phyloP scores from a whole-genome alignment of 2,797 vertebrate species.

The Pseudomugil gertrudae region DNA sequence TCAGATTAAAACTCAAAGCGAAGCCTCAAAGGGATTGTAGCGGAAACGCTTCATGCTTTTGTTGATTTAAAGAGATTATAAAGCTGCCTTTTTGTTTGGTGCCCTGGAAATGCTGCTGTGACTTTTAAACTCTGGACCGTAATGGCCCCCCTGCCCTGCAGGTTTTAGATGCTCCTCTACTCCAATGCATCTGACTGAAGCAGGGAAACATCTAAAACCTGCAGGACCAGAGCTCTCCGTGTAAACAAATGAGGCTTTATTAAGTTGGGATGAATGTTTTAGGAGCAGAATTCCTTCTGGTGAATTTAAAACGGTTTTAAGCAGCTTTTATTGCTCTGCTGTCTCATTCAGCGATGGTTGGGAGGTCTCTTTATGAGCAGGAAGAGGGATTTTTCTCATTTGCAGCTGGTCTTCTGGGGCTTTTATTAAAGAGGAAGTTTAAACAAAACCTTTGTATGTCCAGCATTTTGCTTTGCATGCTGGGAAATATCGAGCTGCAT shows the following conservation, averaged over 20 bases:
- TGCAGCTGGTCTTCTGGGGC: neutral
- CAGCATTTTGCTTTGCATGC: neutral
- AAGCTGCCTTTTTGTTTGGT: neutral
- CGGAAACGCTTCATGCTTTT: rapidly evolving
- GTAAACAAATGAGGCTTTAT: neutral
- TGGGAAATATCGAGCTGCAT: neutral
- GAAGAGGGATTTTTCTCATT: neutral
- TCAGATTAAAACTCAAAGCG: neutral
- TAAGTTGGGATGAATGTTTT: neutral
- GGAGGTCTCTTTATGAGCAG: neutral
- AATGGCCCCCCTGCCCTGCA: neutral
- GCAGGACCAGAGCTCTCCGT: neutral
- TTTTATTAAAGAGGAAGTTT: neutral
- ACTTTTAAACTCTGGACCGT: neutral
- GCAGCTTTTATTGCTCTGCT: neutral
- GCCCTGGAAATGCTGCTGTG: neutral
- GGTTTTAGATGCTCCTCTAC: neutral
- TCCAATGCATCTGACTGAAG: neutral
- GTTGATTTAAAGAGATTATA: neutral
- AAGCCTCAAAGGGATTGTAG: neutral
- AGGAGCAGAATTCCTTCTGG: rapidly evolving
- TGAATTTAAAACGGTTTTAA: neutral
- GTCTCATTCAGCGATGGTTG: rapidly evolving
- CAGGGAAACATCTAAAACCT: neutral
- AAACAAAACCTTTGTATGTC: neutral